These are phyloP conservation scores for Urophycis tenuis DNA, from an alignment of 2,797 vertebrate genomes.

Conservation along the genomic window DNA sequence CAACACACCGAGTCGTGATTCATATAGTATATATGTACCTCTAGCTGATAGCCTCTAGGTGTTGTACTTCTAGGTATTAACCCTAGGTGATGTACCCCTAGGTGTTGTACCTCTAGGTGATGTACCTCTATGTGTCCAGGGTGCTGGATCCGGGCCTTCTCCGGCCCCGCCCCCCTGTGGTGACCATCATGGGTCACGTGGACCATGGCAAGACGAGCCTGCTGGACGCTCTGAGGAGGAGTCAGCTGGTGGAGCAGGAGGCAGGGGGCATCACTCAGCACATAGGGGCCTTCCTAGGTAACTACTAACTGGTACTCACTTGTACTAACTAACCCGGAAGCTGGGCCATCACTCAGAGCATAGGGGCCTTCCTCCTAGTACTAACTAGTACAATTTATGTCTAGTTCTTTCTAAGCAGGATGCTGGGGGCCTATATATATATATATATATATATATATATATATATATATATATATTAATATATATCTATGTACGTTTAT, in stretches of 20 bases:
- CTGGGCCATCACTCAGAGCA: background rate
- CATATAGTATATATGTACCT: background rate
- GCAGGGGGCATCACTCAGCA: slow-evolving; percentile 95
- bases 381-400: too few species aligned
- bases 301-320: slow-evolving; percentile 22
- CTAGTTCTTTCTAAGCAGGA: too few species aligned
- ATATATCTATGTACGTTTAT: background rate
- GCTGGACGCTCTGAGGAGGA: slow-evolving; percentile 86
- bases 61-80: too few species aligned
- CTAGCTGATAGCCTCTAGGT: background rate
- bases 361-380: background rate
- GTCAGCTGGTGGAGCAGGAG: slow-evolving; percentile 79
- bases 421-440: slow-evolving; percentile 70
- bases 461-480: too few species aligned
- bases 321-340: slow-evolving; percentile 8
- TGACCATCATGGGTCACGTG: slow-evolving; percentile 95
- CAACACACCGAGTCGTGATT: background rate
- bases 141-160: slow-evolving; percentile 68
- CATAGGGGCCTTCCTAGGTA: slow-evolving; percentile 92
- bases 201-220: slow-evolving; percentile 95
- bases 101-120: too few species aligned
- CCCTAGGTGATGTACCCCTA: too few species aligned
- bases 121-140: slow-evolving; percentile 34
- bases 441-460: too few species aligned
- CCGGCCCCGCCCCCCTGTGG: slow-evolving; percentile 76